phyloP scores from a whole-genome alignment of 2,113 vertebrate species.

The Verasper variegatus region DNA sequence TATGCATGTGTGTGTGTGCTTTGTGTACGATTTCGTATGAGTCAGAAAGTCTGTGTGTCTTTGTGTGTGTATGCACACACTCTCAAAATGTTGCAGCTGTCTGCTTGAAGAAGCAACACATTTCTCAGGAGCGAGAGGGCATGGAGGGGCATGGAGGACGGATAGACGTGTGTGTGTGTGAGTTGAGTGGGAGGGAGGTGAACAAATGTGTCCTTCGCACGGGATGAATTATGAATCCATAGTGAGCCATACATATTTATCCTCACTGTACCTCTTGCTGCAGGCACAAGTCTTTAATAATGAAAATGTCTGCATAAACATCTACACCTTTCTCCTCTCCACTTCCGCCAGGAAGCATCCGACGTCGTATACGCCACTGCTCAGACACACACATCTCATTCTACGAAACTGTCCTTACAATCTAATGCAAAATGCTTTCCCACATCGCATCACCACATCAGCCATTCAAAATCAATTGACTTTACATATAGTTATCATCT shows the following conservation, averaged over 20 bases:
- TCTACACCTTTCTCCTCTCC: slow-evolving; percentile 51
- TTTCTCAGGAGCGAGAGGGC: not conserved
- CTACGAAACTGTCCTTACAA: not conserved
- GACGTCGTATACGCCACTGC: not conserved
- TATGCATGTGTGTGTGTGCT: not conserved
- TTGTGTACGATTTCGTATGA: not conserved
- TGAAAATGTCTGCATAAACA: slow-evolving; percentile 71
- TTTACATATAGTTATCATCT: not conserved
- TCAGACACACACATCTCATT: not conserved
- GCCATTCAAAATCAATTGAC: not conserved
- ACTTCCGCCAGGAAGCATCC: not conserved
- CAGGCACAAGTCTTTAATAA: slow-evolving; percentile 70
- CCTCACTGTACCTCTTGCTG: slow-evolving; percentile 52
- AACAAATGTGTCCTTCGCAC: slow-evolving; percentile 69
- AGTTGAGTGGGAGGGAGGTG: not conserved
- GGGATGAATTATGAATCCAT: slow-evolving; percentile 71
- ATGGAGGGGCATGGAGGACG: slow-evolving; percentile 13
- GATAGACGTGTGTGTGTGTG: not conserved
- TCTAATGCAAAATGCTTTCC: not conserved
- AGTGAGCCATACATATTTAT: slow-evolving; percentile 68
- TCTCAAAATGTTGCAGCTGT: not conserved
- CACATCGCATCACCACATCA: not conserved
- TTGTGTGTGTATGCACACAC: not conserved
- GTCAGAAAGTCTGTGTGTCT: not conserved
- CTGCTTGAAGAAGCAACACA: not conserved